Percentiles rank a stretch among this genome's conserved stretches.
Conservation (phyloP, 2,888 invertebrate genomes). For the Tachystola acroxantha region DNA sequence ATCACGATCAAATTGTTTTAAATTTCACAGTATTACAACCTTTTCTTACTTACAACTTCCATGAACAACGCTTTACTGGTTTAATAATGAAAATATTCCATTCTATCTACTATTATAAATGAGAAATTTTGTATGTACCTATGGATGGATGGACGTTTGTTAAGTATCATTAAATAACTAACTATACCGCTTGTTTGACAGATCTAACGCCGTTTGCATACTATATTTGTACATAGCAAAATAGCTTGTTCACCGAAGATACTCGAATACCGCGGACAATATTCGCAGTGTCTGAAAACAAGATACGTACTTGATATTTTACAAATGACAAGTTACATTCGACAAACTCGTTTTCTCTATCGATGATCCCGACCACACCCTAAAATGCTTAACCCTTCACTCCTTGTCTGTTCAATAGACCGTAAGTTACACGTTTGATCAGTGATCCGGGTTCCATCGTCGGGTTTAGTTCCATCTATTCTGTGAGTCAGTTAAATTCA, state of each 20-base stretch:
- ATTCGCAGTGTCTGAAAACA: not conserved
- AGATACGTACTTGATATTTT: not conserved
- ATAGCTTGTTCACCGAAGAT: too few relatives aligned
- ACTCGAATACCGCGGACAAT: too few relatives aligned
- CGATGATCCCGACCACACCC: slow-evolving; percentile 26
- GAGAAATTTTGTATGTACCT: too few relatives aligned
- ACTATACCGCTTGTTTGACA: too few relatives aligned
- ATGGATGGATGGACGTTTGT: too few relatives aligned
- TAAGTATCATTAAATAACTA: too few relatives aligned
- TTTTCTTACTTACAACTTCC: not conserved
- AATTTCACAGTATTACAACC: not conserved
- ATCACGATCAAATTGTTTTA: slow-evolving; percentile 13
- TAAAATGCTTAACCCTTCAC: slow-evolving; percentile 30
- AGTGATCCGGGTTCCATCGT: slow-evolving; percentile 55
- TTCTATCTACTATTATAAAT: too few relatives aligned
- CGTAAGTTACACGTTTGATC: slow-evolving; percentile 51
- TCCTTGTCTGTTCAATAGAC: slow-evolving; percentile 51
- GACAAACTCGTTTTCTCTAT: slow-evolving; percentile 1
- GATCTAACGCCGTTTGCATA: too few relatives aligned
- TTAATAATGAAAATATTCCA: too few relatives aligned
- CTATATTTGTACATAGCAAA: too few relatives aligned
- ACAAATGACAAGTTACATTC: not conserved
- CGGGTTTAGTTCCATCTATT: slow-evolving; percentile 29
- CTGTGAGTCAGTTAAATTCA: slow-evolving; percentile 56
- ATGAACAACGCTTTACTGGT: not conserved